These are phyloP conservation scores for Alosa alosa DNA, from an alignment of 2,113 vertebrate genomes.

Conservation along the genomic window DNA sequence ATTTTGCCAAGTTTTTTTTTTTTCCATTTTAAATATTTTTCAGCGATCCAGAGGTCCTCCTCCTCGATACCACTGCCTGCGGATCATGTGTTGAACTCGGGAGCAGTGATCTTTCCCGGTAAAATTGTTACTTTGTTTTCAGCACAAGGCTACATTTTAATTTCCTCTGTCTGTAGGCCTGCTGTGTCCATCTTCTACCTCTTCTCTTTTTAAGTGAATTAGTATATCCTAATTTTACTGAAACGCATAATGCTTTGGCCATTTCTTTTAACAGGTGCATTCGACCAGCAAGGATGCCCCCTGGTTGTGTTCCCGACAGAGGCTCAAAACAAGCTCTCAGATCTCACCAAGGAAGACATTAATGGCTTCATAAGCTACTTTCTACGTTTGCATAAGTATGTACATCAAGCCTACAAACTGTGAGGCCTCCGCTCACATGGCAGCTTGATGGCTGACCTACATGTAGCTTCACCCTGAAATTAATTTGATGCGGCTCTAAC, in stretches of 20 bases:
- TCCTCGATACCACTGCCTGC: constrained; percentile 53
- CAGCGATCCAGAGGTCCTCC: constrained; percentile 49
- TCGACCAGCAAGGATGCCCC: constrained; percentile 70
- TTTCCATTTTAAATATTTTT: neutral
- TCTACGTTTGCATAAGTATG: constrained; percentile 60
- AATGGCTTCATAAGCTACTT: constrained; percentile 71
- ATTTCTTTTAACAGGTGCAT: constrained; percentile 57
- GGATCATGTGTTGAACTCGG: constrained; percentile 67
- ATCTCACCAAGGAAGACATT: constrained; percentile 63
- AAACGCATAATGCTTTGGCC: neutral
- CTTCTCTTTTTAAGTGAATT: neutral
- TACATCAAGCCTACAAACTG: neutral
- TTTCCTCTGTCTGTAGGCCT: neutral
- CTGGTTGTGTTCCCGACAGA: constrained; percentile 68
- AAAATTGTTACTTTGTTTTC: constrained; percentile 35
- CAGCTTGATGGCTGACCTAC: neutral
- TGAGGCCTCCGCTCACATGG: neutral
- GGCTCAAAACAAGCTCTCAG: constrained; percentile 55
- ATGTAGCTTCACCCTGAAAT: neutral
- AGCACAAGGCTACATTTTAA: neutral
- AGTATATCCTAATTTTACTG: neutral
- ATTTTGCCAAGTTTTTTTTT: constrained; percentile 29
- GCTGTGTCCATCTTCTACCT: neutral
- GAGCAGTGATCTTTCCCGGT: constrained; percentile 69
- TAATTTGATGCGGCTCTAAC: neutral